Evolutionary conservation across 1,140 invertebrate species (phyloP), one percentile per base, ranked within the genome.

Genomic region (Sitophilus oryzae): DNA sequence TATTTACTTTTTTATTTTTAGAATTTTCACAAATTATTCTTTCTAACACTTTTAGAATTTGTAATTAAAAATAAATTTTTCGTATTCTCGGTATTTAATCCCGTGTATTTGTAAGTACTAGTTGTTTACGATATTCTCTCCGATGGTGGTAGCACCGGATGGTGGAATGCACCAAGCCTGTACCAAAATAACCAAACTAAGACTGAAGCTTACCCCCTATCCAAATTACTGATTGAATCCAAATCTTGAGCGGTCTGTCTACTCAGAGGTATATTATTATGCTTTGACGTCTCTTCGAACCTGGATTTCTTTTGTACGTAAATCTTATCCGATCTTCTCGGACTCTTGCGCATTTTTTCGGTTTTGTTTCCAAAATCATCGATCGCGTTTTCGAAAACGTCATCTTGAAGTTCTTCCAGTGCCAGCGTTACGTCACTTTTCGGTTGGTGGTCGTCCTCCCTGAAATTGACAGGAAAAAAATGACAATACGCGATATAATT

Each of bases 361-460:
- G 43, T 30, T 46, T 62, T 64, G 15, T 48, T 44, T 14, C 41
- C 45, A 14, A 60, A 56, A 36, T 70, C 67, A 34, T 71, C 62
- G 22, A 35, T 11, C 30, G 53, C 59, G 44, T 66, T 67, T 56
- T 71, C 70, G 45, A 71, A 71, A 35, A 71, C 70, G 56, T 71
- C 70, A 61, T 71, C 70, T 63, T 71, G 70, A 41, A 71, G 52
- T 41, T 71, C 70, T 49, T 71, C 68, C 48, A 71, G 60, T 18
- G 70, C 68, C 25, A 69, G 46, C 0, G 66, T 65, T 20, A 71
- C 62, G 23, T 71, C 70, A 30, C 53, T 70, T 46, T 65, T 64
- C 15, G 60, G 58, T 46, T 71, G 67, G 35, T 65, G 62, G 5
- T 68, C 69, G n/a, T 71, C 68, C 16, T 71, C 68, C 15, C 66